Conservation (phyloP, 2,113 vertebrate genomes). For the Indri indri region DNA sequence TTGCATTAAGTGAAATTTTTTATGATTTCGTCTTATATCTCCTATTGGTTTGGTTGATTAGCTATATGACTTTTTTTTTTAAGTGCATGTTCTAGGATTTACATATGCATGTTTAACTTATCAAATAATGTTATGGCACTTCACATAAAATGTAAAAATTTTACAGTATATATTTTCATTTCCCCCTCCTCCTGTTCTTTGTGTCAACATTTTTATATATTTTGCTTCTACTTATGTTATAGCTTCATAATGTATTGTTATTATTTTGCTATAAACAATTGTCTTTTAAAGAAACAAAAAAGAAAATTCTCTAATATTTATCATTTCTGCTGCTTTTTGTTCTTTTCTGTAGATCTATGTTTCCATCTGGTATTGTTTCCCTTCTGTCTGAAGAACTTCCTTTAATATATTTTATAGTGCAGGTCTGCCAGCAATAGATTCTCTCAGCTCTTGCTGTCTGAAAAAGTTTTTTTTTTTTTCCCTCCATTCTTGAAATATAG, state of each 20-base stretch:
- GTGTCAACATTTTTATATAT: neutral
- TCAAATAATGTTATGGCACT: neutral
- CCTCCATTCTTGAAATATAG: conserved; percentile 35
- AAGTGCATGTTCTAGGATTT: neutral
- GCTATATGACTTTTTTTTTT: neutral
- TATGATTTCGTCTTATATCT: neutral
- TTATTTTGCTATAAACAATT: neutral
- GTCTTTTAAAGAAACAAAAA: neutral
- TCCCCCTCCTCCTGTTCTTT: neutral
- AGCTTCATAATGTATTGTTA: neutral
- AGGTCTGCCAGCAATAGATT: neutral
- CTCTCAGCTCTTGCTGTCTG: neutral
- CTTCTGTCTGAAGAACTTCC: conserved; percentile 53
- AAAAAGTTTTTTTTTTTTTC: neutral
- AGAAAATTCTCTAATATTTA: neutral
- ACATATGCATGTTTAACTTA: neutral
- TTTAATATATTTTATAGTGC: conserved; percentile 26
- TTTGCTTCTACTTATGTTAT: neutral
- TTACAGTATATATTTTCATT: neutral
- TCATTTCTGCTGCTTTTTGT: neutral
- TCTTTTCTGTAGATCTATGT: neutral
- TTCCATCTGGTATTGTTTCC: conserved; percentile 56
- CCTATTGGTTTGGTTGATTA: neutral
- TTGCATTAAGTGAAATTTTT: neutral
- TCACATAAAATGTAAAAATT: neutral